A percentile compares a stretch with the other conserved stretches of the same genome.
phyloP scores from a whole-genome alignment of 2,888 invertebrate species.

The Halocaridina rubra region DNA sequence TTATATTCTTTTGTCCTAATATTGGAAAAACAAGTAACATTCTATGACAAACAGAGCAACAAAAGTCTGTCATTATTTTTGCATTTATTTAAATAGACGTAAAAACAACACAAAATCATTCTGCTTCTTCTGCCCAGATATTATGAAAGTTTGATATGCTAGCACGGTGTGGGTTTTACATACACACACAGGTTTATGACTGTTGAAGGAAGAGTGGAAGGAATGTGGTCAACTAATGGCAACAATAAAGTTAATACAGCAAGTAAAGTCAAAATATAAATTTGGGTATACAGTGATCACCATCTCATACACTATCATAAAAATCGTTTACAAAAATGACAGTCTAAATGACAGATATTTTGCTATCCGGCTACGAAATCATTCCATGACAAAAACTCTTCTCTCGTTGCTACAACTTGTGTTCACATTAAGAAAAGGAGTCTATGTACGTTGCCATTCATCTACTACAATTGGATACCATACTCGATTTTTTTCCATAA shows the following conservation, averaged over 20 bases:
- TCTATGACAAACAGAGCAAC: slow-evolving; percentile 35
- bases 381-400: background rate
- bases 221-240: slow-evolving; percentile 52
- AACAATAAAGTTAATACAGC: too few species aligned
- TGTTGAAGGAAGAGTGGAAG: slow-evolving; percentile 19
- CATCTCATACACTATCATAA: slow-evolving; percentile 33
- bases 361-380: background rate
- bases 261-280: slow-evolving; percentile 41
- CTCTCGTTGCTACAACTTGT: background rate
- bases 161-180: slow-evolving; percentile 46
- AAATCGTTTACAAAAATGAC: slow-evolving; percentile 46
- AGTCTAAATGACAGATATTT: background rate
- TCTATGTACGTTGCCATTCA: background rate
- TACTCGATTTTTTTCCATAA: too few species aligned
- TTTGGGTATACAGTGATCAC: too few species aligned
- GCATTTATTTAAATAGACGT: background rate
- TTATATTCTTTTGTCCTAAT: background rate
- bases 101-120: slow-evolving; percentile 13
- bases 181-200: slow-evolving; percentile 44
- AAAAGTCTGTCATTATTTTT: background rate
- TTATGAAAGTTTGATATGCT: slow-evolving; percentile 32
- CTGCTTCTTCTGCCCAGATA: slow-evolving; percentile 14
- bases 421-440: background rate
- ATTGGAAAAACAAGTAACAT: slow-evolving; percentile 26
- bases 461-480: background rate